Evolutionary conservation across 1,140 invertebrate species (phyloP).

Genomic region (Aphidius gifuensis): DNA sequence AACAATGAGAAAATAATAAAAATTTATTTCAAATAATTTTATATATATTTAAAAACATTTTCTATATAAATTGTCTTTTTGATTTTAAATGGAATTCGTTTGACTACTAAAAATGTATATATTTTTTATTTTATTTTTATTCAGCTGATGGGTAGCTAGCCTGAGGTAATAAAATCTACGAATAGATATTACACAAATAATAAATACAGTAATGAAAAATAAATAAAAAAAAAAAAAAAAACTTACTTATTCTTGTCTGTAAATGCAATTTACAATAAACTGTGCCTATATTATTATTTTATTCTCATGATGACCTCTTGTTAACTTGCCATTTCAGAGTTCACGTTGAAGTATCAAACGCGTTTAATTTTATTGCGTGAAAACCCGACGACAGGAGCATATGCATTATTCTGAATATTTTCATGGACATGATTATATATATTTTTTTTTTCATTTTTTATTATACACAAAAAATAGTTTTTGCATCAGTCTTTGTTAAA

Average conservation of each 20-base stretch:
- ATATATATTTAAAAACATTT: too few species aligned
- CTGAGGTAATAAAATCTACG: slow-evolving; percentile 1
- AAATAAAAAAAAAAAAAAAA: not conserved
- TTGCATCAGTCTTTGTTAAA: not conserved
- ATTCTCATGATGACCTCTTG: slow-evolving; percentile 15
- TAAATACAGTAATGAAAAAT: not conserved
- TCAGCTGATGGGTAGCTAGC: not conserved
- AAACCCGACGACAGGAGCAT: not conserved
- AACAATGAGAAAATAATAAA: too few species aligned
- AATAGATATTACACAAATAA: not conserved
- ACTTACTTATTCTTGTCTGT: not conserved
- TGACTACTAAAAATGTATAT: too few species aligned
- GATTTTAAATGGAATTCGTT: too few species aligned
- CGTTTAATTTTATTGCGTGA: slow-evolving; percentile 22
- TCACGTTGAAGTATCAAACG: slow-evolving; percentile 17
- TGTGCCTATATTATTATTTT: not conserved
- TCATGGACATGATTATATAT: too few species aligned
- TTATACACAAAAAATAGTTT: too few species aligned
- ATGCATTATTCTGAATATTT: not conserved
- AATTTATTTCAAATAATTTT: too few species aligned
- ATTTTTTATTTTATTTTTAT: too few species aligned
- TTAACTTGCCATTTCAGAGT: slow-evolving; percentile 23
- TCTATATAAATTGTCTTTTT: too few species aligned
- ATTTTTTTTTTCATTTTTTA: too few species aligned
- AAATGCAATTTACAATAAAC: not conserved